These are phyloP conservation scores for Scaptomyza flava DNA, from an alignment of 2,888 invertebrate species.

Conservation along the genomic window DNA sequence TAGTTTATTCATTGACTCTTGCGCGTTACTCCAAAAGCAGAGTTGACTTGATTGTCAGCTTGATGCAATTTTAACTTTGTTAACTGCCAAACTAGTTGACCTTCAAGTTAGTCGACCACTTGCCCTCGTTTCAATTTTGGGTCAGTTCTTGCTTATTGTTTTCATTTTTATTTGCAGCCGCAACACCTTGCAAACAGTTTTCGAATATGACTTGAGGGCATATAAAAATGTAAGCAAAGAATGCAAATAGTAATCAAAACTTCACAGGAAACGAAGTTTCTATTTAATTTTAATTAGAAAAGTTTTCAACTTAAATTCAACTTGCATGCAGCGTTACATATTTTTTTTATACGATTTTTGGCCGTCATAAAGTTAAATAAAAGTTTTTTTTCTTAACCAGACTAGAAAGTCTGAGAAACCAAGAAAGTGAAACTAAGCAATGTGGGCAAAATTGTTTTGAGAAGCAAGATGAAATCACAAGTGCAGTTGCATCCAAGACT, in stretches of 20 bases:
- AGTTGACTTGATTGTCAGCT: conserved; percentile 9
- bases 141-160: conserved; percentile 13
- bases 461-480: conserved; percentile 23
- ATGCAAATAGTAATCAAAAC: conserved; percentile 75
- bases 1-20: conserved; percentile 6
- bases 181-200: conserved; percentile 30
- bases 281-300: conserved; percentile 78
- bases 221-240: conserved; percentile 32
- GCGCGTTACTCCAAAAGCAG: conserved; percentile 2
- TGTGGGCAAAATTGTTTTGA: conserved; percentile 13
- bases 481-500: conserved; percentile 5
- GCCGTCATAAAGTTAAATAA: conserved; percentile 47
- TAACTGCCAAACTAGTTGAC: conserved; percentile 34
- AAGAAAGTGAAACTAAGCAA: conserved; percentile 31
- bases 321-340: conserved; percentile 43
- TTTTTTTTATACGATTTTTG: conserved; percentile 42
- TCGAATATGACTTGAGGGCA: conserved; percentile 36
- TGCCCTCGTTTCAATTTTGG: conserved; percentile 40
- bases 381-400: conserved; percentile 37
- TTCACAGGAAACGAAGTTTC: conserved; percentile 61
- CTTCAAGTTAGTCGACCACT: conserved; percentile 38
- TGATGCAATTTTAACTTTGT: conserved; percentile 30
- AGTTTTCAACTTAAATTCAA: conserved; percentile 73
- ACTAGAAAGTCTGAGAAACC: conserved; percentile 21
- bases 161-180: conserved; percentile 10